Evolutionary conservation across 2,888 invertebrate species (phyloP).

Genomic region (Vandiemenella viatica): DNA sequence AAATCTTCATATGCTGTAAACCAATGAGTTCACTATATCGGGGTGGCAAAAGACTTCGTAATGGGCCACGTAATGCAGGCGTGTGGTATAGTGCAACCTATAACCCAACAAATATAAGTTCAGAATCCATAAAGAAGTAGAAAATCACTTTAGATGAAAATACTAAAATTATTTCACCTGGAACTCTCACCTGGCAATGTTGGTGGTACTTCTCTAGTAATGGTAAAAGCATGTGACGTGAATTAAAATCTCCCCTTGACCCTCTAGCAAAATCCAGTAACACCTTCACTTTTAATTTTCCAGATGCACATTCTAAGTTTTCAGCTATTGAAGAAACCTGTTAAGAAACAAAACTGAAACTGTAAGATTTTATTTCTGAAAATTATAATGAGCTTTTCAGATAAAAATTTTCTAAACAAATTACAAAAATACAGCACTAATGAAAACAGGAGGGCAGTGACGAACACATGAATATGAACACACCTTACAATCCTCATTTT

Average conservation of each 20-base stretch:
- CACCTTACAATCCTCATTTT: no score
- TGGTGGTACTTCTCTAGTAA: slow-evolving; percentile 43
- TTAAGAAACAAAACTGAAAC: no score
- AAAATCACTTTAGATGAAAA: neutral
- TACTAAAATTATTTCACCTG: no score
- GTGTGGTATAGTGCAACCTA: slow-evolving; percentile 81
- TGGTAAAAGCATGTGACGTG: slow-evolving; percentile 63
- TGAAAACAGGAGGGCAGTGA: no score
- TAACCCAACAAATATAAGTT: slow-evolving; percentile 11
- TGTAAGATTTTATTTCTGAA: no score
- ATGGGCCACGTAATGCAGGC: slow-evolving; percentile 67
- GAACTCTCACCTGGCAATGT: slow-evolving; percentile 41
- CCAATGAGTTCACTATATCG: slow-evolving; percentile 89
- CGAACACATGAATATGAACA: no score
- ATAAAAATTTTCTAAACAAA: no score
- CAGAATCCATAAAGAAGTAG: no score
- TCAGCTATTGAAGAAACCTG: slow-evolving; percentile 45
- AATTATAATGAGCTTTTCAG: no score
- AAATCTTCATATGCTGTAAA: slow-evolving; percentile 94
- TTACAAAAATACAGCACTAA: no score
- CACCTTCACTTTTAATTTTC: slow-evolving; percentile 52
- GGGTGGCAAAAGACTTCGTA: slow-evolving; percentile 65
- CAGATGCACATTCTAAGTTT: slow-evolving; percentile 37
- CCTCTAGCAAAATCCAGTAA: slow-evolving; percentile 82
- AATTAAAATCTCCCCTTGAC: slow-evolving; percentile 61